Evolutionary conservation across 1,140 invertebrate species (phyloP).

Genomic region (Pararge aegeria): DNA sequence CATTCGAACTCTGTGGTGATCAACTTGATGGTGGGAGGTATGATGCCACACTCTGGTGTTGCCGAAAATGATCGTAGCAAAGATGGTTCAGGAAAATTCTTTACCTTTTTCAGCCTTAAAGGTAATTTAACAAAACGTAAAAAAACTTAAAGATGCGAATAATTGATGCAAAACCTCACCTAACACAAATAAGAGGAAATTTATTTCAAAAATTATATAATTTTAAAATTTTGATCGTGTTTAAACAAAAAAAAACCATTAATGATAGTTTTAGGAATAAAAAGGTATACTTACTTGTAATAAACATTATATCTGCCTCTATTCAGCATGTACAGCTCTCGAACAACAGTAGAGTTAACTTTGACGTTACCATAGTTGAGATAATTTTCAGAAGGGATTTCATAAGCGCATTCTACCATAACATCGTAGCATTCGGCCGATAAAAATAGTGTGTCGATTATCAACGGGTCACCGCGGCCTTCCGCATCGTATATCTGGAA

Average conservation of each 20-base stretch:
- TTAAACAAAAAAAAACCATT: not conserved
- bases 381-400: conserved; percentile 52
- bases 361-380: conserved; percentile 72
- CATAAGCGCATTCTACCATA: conserved; percentile 65
- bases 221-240: too few species aligned
- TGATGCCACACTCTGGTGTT: conserved; percentile 49
- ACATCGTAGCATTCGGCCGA: conserved; percentile 73
- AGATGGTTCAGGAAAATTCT: conserved; percentile 65
- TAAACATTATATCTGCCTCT: conserved; percentile 70
- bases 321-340: conserved; percentile 65
- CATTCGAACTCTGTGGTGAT: conserved; percentile 61
- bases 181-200: too few species aligned
- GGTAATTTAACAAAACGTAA: not conserved
- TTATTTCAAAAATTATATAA: too few species aligned
- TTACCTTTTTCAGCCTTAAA: conserved; percentile 64
- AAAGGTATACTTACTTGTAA: conserved; percentile 68
- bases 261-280: too few species aligned
- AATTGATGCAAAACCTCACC: too few species aligned
- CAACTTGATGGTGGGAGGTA: conserved; percentile 51
- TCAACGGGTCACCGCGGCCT: conserved; percentile 63
- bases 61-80: conserved; percentile 57
- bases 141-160: not conserved
- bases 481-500: conserved; percentile 61
- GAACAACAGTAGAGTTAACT: conserved; percentile 59
- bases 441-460: conserved; percentile 51